Base-by-base conservation (phyloP, 2,888 invertebrate species). In the Agriopis marginaria region DNA sequence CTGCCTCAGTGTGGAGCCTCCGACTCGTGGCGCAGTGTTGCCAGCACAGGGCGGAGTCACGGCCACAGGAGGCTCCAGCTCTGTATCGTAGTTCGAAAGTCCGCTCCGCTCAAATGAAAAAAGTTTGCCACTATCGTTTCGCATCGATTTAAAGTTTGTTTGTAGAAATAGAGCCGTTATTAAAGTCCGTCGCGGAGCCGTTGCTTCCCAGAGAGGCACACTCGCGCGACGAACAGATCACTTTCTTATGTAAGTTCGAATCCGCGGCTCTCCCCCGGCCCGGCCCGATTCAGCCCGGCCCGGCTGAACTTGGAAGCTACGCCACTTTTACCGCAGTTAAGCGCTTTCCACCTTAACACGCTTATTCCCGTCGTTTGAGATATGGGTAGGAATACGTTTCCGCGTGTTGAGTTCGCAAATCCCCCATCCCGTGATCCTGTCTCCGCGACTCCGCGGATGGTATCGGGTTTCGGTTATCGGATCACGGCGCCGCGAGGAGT, bases 81-180 rank as follows among this genome's bases (percentile, higher is more conserved):
- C 40, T 32, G n/a, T 49, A 12, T 42, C n/a, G 55, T 23, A 49
- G 55, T 55, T 61, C 14, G 5, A 66, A 42, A 14, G 6, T 42
- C 23, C 39, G 44, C 32, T 44, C 9, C 56, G 1, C 45, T 39
- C 6, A 62, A 67, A 67, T 67, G 67, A 56, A 56, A 67, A 62
- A 67, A 67, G 56, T 67, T 67, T 0, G 7, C 23, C 9, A 7
- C 42, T 56, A 45, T 42, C 44, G 14, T 10, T 42, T 9, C 23
- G 23, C 14, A 44, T 67, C 61, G 56, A 62, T 67, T 56, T 67
- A 56, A 67, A 67, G 50, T 67, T 66, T 62, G 67, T 56, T 55
- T 47, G 17, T 67, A 32, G 11, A 44, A 17, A 56, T 32, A 39
- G 39, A 55, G 61, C 40, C 42, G 51, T 56, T 51, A 51, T 62